A percentile compares a stretch with the other conserved stretches of the same genome.
Evolutionary conservation across 2,888 invertebrate species (phyloP).

Genomic region (Catocala fraxini): DNA sequence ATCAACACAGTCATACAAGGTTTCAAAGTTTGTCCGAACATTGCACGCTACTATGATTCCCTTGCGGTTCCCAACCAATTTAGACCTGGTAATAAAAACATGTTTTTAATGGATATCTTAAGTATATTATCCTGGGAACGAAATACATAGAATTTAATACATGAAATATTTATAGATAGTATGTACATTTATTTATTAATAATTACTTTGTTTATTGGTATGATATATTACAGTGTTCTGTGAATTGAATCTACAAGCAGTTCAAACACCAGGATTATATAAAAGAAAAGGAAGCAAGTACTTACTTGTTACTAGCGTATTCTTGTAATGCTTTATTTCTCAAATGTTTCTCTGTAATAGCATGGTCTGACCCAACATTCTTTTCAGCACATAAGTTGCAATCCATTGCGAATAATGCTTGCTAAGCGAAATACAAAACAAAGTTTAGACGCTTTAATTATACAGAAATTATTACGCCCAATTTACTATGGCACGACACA

Average conservation of each 20-base stretch:
- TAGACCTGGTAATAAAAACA: constrained; percentile 10
- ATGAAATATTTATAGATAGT: background rate
- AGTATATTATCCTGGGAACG: background rate
- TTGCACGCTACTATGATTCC: constrained; percentile 43
- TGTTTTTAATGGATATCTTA: background rate
- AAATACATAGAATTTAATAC: too few species aligned
- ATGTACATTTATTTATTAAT: background rate
- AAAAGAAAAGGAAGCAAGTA: constrained; percentile 12
- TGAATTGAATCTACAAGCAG: too few species aligned
- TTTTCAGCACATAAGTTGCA: constrained; percentile 44
- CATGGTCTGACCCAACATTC: constrained; percentile 43
- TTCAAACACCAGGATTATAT: background rate
- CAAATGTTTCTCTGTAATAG: constrained; percentile 40
- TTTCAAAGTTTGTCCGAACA: constrained; percentile 37
- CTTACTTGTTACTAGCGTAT: constrained; percentile 49
- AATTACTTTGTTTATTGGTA: too few species aligned
- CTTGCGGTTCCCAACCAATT: constrained; percentile 25
- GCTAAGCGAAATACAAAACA: background rate
- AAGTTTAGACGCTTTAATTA: constrained; percentile 29
- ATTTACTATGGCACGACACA: background rate
- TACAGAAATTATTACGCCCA: too few species aligned
- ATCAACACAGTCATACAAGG: constrained; percentile 15
- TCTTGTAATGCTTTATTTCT: constrained; percentile 43
- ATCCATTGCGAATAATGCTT: constrained; percentile 36
- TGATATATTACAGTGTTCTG: too few species aligned